Conservation (phyloP, 53 echinoderm and acorn worm genomes). For the Zoroaster sp. region DNA sequence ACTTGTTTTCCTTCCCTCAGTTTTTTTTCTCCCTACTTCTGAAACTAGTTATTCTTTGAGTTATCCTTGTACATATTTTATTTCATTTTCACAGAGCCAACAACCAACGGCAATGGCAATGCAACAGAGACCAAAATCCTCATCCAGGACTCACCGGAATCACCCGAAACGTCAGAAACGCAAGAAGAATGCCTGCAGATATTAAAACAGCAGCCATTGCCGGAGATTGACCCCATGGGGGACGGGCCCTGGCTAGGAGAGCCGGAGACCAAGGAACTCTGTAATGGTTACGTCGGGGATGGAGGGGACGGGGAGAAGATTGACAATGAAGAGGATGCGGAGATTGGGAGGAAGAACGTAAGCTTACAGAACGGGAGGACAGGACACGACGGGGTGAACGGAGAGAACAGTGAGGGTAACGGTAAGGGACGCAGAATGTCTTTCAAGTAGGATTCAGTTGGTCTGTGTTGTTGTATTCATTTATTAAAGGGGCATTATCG, state of each 20-base stretch:
- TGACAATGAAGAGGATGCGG: neutral
- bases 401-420: neutral
- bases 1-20: too few relatives aligned
- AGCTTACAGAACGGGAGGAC: conserved; percentile 13
- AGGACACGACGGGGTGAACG: conserved; percentile 12
- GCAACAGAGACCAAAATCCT: conserved; percentile 42
- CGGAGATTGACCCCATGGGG: conserved; percentile 50
- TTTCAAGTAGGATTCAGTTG: neutral
- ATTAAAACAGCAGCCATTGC: conserved; percentile 22
- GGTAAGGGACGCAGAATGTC: neutral
- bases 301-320: conserved; percentile 25
- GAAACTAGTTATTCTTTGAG: too few relatives aligned
- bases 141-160: neutral
- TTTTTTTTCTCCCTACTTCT: too few relatives aligned
- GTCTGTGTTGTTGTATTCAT: neutral
- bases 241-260: conserved; percentile 58
- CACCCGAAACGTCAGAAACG: neutral
- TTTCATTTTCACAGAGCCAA: neutral
- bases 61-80: too few relatives aligned
- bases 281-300: conserved; percentile 59
- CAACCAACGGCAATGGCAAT: conserved; percentile 20
- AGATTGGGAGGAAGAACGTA: neutral
- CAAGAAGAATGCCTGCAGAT: neutral
- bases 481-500: too few relatives aligned
- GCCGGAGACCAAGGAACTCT: conserved; percentile 37